Evolutionary conservation across 1,140 invertebrate genomes (phyloP), one percentile per base, ranked within the genome.

Genomic region (Hormaphis cornu): DNA sequence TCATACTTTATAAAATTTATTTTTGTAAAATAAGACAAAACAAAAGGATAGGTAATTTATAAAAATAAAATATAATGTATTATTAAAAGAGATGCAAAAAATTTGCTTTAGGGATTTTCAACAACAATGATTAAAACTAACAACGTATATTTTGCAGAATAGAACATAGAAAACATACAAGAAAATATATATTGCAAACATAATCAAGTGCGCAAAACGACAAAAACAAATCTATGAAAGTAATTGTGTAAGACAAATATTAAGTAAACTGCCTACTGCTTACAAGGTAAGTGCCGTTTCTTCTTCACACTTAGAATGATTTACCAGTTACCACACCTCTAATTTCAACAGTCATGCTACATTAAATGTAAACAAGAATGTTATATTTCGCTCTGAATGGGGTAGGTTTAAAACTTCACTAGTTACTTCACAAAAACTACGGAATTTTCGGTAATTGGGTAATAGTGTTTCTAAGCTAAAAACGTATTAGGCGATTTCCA

Each of bases 91-190:
- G n/a, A n/a, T n/a, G n/a, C n/a, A n/a, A 35, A 54, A 54, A 54
- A 18, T 2, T 22, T 5, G 28, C 28, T 30, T 20, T 10, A 35
- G 30, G 52, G 18, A 20, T 54, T 54, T 35, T n/a, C 2, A 33
- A 53, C 52, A 54, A 35, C n/a, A 35, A 54, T 20, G 10, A 54
- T 54, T 33, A 8, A 54, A 54, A 33, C 52, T 44, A 54, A 54
- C n/a, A 33, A 16, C 16, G 26, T 4, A 22, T 52, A 54, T 24
- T 10, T 54, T 54, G 52, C 24, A 33, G n/a, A 54, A 54, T 54
- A 18, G 7, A 35, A 54, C n/a, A 33, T 54, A n/a, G 8, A 35
- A 33, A 33, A 54, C 26, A 54, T 54, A n/a, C 16, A n/a, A 33
- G 16, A 53, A 33, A 33, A 33, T 33, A 33, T 6, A 9, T 9